Evolutionary conservation across 2,888 invertebrate species (phyloP).

Genomic region (Embidobia sp.): DNA sequence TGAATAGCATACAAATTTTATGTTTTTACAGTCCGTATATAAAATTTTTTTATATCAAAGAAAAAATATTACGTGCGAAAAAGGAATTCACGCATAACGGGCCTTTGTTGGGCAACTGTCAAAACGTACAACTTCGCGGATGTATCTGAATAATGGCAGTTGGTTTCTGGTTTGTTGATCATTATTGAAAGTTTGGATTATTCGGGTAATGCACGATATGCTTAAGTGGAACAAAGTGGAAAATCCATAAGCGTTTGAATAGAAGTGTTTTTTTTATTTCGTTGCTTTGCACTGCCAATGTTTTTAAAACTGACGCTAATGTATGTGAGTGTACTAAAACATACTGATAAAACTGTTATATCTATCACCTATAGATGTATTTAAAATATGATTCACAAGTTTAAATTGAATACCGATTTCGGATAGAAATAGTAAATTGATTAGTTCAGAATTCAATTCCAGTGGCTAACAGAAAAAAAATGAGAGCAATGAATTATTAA

Average conservation of each 20-base stretch:
- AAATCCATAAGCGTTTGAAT: conserved; percentile 27
- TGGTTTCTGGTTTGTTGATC: conserved; percentile 18
- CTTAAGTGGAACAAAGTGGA: conserved; percentile 25
- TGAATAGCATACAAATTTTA: too few species aligned
- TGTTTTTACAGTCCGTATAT: too few species aligned
- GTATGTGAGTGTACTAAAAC: background rate
- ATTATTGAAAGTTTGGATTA: conserved; percentile 24
- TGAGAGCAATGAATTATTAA: background rate
- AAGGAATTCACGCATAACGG: conserved; percentile 1
- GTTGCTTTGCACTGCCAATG: too few species aligned
- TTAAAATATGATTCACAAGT: background rate
- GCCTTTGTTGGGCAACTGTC: conserved; percentile 3
- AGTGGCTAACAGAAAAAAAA: background rate
- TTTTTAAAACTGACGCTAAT: background rate
- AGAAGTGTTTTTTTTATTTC: conserved; percentile 20
- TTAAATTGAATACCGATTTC: background rate
- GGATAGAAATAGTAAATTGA: background rate
- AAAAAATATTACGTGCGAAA: too few species aligned
- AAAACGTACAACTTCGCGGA: conserved; percentile 12
- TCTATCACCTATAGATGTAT: background rate
- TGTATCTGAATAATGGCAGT: conserved; percentile 33
- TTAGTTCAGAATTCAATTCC: background rate
- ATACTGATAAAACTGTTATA: background rate
- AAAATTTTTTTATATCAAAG: too few species aligned
- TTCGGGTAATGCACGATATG: conserved; percentile 1